phyloP scores from a whole-genome alignment of 2,797 vertebrate genomes.

The Okamejei kenojei region DNA sequence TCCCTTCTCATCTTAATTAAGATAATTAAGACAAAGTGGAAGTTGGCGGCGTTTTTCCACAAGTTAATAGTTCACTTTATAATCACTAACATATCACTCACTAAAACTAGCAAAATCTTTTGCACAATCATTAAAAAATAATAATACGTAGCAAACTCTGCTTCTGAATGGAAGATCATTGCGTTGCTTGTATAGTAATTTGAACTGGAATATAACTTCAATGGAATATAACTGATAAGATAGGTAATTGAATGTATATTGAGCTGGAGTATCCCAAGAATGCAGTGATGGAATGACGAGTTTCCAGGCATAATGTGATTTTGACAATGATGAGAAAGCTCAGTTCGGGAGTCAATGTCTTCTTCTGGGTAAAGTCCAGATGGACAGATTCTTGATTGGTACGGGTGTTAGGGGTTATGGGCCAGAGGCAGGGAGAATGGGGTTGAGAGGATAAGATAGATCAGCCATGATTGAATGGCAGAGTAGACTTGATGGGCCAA shows the following conservation, averaged over 20 bases:
- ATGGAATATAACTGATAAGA: not conserved
- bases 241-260: not conserved
- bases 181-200: not conserved
- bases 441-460: no score
- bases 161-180: not conserved
- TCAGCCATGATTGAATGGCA: no score
- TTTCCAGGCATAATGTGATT: not conserved
- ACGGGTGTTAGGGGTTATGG: no score
- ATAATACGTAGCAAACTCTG: not conserved
- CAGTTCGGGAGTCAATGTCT: not conserved
- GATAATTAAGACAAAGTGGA: not conserved
- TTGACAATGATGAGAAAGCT: not conserved
- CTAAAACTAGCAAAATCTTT: not conserved
- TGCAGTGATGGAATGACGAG: not conserved
- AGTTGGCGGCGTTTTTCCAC: not conserved
- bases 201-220: conserved; percentile 13
- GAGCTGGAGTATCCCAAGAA: no score
- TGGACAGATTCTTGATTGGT: no score
- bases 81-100: not conserved
- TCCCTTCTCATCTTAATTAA: not conserved
- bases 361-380: not conserved
- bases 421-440: no score
- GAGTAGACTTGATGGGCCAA: no score
- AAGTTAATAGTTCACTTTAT: not conserved
- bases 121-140: not conserved